A percentile compares a stretch with the other conserved stretches of the same genome.
phyloP scores from a whole-genome alignment of 2,797 vertebrate genomes.

The Eospalax fontanierii region DNA sequence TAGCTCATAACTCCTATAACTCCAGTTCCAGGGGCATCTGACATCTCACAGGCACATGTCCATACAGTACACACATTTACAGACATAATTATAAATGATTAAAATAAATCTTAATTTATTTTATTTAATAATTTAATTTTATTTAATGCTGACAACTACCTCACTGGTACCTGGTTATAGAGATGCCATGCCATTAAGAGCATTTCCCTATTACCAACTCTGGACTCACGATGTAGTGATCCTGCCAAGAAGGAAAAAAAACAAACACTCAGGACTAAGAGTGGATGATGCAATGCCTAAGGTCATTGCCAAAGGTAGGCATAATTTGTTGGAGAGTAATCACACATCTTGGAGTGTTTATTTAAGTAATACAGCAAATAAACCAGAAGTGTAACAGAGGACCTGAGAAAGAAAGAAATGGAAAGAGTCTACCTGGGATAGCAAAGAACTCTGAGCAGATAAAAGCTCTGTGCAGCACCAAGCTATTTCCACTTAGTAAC shows the following conservation, averaged over 20 bases:
- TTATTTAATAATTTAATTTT: no score
- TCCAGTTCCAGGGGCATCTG: no score
- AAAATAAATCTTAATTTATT: no score
- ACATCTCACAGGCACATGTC: no score
- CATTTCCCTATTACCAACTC: not conserved
- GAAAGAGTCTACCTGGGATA: not conserved
- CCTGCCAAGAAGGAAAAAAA: not conserved
- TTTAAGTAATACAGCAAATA: not conserved
- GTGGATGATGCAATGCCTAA: not conserved
- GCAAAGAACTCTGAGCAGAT: not conserved
- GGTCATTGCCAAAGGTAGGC: not conserved
- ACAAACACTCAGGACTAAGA: no score
- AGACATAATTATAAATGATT: no score
- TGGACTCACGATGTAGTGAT: not conserved
- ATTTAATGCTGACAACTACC: no score
- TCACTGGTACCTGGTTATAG: no score
- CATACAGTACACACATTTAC: no score
- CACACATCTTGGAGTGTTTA: not conserved
- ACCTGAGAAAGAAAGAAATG: not conserved
- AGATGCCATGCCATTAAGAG: not conserved
- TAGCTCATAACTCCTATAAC: no score
- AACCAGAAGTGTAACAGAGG: not conserved
- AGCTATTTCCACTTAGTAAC: no score
- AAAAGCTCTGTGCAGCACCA: not conserved
- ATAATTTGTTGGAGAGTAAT: not conserved